Evolutionary conservation across 2,113 vertebrate genomes (phyloP).

Genomic region (Ellobius talpinus): DNA sequence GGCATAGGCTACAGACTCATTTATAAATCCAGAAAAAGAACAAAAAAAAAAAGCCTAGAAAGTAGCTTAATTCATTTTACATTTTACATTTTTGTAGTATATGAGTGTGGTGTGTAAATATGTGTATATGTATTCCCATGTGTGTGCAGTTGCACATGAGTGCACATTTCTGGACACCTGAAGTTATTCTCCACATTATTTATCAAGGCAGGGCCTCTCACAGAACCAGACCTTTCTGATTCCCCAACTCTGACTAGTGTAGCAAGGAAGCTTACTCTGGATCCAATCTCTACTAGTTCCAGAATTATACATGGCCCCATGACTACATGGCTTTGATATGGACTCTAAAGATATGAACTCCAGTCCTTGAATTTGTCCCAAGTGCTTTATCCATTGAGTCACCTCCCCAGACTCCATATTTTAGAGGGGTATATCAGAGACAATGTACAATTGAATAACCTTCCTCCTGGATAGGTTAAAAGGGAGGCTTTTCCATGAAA

Average conservation of each 20-base stretch:
- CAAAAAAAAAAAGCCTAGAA: background rate
- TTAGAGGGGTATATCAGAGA: background rate
- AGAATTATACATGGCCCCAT: background rate
- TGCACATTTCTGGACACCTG: background rate
- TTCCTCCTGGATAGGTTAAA: conserved; percentile 21
- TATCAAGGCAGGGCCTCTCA: background rate
- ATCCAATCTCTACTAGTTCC: background rate
- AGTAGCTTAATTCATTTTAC: background rate
- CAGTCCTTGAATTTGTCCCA: background rate
- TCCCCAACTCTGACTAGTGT: background rate
- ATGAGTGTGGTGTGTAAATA: background rate
- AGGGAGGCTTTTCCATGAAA: conserved; percentile 35
- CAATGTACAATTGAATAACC: conserved; percentile 16
- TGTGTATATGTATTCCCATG: background rate
- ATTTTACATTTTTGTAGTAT: background rate
- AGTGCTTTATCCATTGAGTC: background rate
- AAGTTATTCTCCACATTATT: background rate
- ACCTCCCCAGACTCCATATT: background rate
- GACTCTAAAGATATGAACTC: background rate
- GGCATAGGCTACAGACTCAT: background rate
- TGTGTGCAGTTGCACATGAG: background rate
- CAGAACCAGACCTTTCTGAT: background rate
- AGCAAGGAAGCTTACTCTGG: background rate
- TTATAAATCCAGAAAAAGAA: background rate
- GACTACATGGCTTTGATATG: background rate